Base-by-base conservation (phyloP, 2,113 vertebrate species). In the Callocephalon fimbriatum region DNA sequence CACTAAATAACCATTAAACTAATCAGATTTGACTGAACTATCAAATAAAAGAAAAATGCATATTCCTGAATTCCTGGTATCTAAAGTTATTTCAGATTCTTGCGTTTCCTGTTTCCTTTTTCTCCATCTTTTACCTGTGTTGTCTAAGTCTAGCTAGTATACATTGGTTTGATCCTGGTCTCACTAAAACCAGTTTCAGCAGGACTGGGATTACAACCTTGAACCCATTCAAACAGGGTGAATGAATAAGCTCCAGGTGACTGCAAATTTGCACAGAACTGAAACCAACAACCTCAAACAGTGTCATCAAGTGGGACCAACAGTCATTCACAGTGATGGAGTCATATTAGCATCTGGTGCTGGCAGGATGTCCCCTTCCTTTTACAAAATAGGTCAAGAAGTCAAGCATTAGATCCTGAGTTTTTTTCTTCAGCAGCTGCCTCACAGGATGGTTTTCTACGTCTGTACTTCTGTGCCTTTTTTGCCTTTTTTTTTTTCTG, bases 271-370 rank as follows among this genome's bases (percentile, higher is more conserved):
- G 20, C 22, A 12, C 21, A 26, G 35, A 68, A 65, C 25, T 18
- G 58, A 65, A 79, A 65, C 2, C 63, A 83, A 18, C 25, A 68
- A 29, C 17, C 15, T 72, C 75, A 62, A 73, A 32, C 10, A 40
- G 74, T 4, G 20, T 38, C 48, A 59, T 9, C 0, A 0, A 63
- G 51, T 11, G 22, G 25, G 38, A 17, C 29, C 48, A 51, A 53
- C 7, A 42, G 48, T 26, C 27, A 38, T 29, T 47, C 56, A 44
- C 11, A 31, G 12, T 31, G 13, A 16, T 5, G 26, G 63, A 59
- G 37, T 12, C 65, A 8, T 10, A 44, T 42, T 23, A 51, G 47
- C 32, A 63, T 23, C 42, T 42, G 25, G n/a, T 47, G 32, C 56
- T 56, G 51, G 37, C 6, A 63, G 25, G 14, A 35, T 65, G 15